Conservation (phyloP, 2,113 vertebrate genomes). For the Psittacus erithacus region DNA sequence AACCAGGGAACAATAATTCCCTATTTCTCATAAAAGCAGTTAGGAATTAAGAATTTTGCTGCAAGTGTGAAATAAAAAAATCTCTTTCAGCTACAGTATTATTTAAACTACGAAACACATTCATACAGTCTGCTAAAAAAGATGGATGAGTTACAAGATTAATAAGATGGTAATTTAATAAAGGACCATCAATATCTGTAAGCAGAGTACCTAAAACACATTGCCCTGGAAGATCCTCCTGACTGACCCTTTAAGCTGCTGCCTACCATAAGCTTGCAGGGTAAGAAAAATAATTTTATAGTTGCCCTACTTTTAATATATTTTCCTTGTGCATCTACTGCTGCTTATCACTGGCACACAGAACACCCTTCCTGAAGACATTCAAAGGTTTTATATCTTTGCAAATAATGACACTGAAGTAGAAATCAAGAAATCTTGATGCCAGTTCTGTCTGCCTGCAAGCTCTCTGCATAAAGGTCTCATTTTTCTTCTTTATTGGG, state of each 20-base stretch:
- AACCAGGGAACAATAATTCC: background rate
- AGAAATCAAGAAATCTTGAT: background rate
- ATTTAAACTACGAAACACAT: background rate
- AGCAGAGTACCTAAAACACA: background rate
- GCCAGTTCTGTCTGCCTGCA: background rate
- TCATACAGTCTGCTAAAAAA: background rate
- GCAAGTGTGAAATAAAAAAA: background rate
- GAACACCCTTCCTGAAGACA: background rate
- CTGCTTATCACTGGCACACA: background rate
- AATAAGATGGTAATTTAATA: background rate
- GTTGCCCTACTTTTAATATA: background rate
- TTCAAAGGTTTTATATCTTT: background rate
- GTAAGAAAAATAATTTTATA: background rate
- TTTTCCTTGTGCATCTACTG: background rate
- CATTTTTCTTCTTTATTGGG: background rate
- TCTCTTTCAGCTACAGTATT: background rate
- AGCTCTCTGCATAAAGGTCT: background rate
- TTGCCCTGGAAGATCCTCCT: background rate
- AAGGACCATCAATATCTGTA: background rate
- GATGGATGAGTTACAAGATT: background rate
- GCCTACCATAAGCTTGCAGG: background rate
- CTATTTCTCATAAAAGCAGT: background rate
- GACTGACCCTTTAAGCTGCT: background rate
- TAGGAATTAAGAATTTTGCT: background rate
- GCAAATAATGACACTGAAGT: background rate